These are phyloP conservation scores for Apamea anceps DNA, from an alignment of 2,888 invertebrate species.

Conservation along the genomic window DNA sequence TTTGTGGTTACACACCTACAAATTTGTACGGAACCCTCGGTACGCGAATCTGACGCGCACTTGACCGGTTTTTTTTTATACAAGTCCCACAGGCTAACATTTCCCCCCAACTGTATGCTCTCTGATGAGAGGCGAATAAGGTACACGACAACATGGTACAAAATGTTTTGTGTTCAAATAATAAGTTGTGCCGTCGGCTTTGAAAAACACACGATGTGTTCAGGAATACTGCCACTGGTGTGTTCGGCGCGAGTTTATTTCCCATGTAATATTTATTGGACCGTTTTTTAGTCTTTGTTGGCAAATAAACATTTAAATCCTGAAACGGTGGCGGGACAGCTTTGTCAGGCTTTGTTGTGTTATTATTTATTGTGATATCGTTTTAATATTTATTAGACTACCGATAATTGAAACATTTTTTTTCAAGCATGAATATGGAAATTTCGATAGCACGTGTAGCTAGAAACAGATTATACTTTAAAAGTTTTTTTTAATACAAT, in stretches of 20 bases:
- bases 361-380: conserved; percentile 9
- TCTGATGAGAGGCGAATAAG: not conserved
- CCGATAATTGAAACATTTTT: not conserved
- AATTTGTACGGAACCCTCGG: no score
- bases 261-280: conserved; percentile 8
- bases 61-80: no score
- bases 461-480: not conserved
- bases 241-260: conserved; percentile 1
- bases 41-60: no score
- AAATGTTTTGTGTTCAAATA: conserved; percentile 35
- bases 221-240: not conserved
- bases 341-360: not conserved
- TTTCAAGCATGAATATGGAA: not conserved
- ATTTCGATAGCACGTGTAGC: not conserved
- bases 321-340: not conserved
- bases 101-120: conserved; percentile 11
- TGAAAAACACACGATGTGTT: conserved; percentile 15
- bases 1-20: no score
- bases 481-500: not conserved
- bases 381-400: conserved; percentile 23
- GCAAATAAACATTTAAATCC: conserved; percentile 13
- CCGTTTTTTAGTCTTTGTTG: conserved; percentile 19
- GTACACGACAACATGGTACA: not conserved
- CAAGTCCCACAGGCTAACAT: not conserved
- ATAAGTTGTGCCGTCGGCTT: conserved; percentile 12